Evolutionary conservation across 2,888 invertebrate species (phyloP), one percentile per base, ranked within the genome.

Genomic region (Leucozona laternaria): DNA sequence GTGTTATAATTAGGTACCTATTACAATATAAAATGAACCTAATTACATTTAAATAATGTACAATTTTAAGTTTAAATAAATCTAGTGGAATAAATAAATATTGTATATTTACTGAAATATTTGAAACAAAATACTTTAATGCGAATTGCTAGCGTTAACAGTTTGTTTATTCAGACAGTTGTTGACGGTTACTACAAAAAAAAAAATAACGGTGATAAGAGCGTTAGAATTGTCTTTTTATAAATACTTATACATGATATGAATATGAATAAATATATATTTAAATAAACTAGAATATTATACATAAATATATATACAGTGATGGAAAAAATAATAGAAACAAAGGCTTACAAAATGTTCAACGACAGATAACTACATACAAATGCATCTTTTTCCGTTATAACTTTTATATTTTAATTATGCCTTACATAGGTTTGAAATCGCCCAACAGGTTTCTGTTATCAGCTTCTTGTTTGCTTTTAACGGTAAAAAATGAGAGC

Each of bases 161-260:
- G n/a, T 62, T 68, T 79, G 57, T 48, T 60, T 84, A 58, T 84
- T 82, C 53, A 82, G 58, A 68, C 40, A 78, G 48, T 84, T 40
- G n/a, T 79, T 53, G 70, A 70, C 57, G 79, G 62, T 79, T 70
- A 79, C 73, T 79, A 84, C 40, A 84, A 83, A 75, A 79, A 64
- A 43, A 11, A 45, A 66, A 45, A 28, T 48, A 48, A 43, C 45
- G 62, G 81, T 86, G 85, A 86, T 86, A 86, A 70, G 73, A 80
- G 72, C 77, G 70, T 78, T 70, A 78, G 81, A 43, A 73, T 73
- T 77, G 85, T 81, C 64, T 77, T 73, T 86, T 86, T 86, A 78
- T 85, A 81, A 66, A 66, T 81, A 79, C 64, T 62, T 70, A 81
- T 72, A 58, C 22, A 78, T 60, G 4, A 31, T 31, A 50, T 40